Conservation (phyloP, 2,797 vertebrate species). For the Buceros bicornis region DNA sequence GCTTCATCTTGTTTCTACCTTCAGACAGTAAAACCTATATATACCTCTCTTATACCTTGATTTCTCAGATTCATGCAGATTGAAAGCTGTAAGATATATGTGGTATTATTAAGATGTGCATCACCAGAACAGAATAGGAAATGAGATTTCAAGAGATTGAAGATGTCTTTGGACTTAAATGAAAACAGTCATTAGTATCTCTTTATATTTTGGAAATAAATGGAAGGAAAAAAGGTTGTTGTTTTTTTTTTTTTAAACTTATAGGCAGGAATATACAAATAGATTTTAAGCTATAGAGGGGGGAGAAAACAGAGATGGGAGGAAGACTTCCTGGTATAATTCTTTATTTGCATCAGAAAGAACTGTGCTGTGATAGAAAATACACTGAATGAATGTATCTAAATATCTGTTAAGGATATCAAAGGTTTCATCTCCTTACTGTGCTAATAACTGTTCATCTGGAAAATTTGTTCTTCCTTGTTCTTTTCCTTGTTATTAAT, state of each 20-base stretch:
- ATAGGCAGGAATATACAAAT: background rate
- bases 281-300: background rate
- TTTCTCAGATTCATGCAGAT: background rate
- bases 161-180: background rate
- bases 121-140: background rate
- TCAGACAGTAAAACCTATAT: background rate
- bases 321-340: background rate
- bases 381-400: background rate
- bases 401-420: background rate
- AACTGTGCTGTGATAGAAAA: background rate
- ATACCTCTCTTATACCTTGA: background rate
- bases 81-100: background rate
- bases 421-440: background rate
- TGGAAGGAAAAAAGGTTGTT: accelerated
- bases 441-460: background rate
- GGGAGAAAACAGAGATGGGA: accelerated
- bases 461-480: background rate
- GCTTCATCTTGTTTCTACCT: background rate
- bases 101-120: background rate
- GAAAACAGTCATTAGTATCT: background rate
- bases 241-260: background rate
- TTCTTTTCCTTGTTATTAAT: background rate
- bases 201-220: background rate
- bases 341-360: background rate
- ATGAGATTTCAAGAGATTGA: background rate